These are phyloP conservation scores for Cariama cristata DNA, from an alignment of 2,113 vertebrate species.

Conservation along the genomic window DNA sequence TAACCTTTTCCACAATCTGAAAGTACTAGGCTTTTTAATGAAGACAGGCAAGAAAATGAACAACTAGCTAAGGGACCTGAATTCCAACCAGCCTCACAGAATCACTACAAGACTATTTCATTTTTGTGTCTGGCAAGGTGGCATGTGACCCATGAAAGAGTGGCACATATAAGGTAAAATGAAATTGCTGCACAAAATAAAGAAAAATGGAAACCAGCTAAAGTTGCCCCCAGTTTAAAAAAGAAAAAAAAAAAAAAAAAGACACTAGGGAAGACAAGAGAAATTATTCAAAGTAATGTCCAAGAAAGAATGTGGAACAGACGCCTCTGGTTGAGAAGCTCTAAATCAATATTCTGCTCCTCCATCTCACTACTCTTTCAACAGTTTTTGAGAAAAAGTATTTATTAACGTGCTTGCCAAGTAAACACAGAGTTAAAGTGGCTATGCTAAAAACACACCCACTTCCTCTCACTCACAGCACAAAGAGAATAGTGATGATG, in stretches of 20 bases:
- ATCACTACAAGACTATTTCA: background rate
- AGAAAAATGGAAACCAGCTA: background rate
- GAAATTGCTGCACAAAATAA: background rate
- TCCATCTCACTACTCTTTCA: background rate
- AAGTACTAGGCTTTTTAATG: background rate
- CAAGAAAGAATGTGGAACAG: background rate
- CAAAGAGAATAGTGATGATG: background rate
- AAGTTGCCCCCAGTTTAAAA: background rate
- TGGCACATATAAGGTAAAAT: background rate
- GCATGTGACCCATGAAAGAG: background rate
- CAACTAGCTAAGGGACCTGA: background rate
- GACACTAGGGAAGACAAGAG: background rate
- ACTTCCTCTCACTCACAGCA: background rate
- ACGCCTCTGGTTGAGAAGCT: background rate
- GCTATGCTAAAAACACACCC: background rate
- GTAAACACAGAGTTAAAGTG: background rate
- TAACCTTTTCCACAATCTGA: background rate
- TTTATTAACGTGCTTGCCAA: background rate
- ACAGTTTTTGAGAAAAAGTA: background rate
- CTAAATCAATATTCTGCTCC: background rate
- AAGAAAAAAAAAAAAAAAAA: background rate
- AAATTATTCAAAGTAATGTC: background rate
- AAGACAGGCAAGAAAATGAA: background rate
- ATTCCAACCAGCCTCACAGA: background rate
- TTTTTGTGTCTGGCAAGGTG: background rate